Evolutionary conservation across 2,113 vertebrate genomes (phyloP), one percentile per base, ranked within the genome.

Genomic region (Oncorhynchus keta): DNA sequence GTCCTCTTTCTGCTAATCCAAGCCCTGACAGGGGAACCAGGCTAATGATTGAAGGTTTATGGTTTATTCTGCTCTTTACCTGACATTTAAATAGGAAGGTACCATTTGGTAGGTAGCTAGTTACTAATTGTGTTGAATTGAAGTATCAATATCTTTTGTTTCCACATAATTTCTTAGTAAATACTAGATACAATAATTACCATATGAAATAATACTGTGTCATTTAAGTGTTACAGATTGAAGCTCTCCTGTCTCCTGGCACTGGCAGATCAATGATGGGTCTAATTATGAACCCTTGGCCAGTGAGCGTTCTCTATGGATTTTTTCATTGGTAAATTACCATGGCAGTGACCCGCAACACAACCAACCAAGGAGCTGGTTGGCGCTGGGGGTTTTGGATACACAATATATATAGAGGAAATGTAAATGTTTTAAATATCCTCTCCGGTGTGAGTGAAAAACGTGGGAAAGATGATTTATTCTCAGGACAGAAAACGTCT

Each of bases 191-290:
- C 9, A 57, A 3, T 16, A 51, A 51, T 18, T 13, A 18, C 4
- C 51, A 13, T 55, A 5, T 55, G 1, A 55, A 55, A 16, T 55
- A 55, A 55, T 18, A 55, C 51, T 55, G 13, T 55, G 51, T n/a
- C 3, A 68, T 18, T 35, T 9, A 66, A 32, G 30, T 5, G 14
- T 14, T 35, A 73, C 59, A 67, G 71, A 81, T 73, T 57, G 59
- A 64, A 45, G 20, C 14, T 14, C 22, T 64, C 51, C 35, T 73
- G n/a, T 39, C 32, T 68, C 22, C 65, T 80, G 48, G 45, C 8
- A 76, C 55, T 69, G 74, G 39, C 65, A 48, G 69, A 68, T 73
- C 64, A 59, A 64, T 51, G 74, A 65, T 73, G 79, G 74, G 72
- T 32, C 64, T 57, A 76, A 49, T 72, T 72, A 68, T 51, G 65